Evolutionary conservation across 2,113 vertebrate species (phyloP).

Genomic region (Argyrosomus japonicus): DNA sequence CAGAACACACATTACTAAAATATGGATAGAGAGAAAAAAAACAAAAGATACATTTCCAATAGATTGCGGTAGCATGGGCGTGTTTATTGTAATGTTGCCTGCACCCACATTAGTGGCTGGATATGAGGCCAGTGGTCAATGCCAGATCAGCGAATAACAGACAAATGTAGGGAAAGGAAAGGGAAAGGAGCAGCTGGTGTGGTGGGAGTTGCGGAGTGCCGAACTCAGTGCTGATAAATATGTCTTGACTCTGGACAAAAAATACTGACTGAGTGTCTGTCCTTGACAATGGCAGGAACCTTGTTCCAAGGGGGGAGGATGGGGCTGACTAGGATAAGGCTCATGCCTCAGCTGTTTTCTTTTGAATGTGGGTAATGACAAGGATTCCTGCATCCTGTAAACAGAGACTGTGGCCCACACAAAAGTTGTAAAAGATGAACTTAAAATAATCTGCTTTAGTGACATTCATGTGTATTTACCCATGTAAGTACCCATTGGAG

Average conservation of each 20-base stretch:
- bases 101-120: slow-evolving; percentile 28
- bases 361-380: slow-evolving; percentile 61
- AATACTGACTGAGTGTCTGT: slow-evolving; percentile 62
- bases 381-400: slow-evolving; percentile 48
- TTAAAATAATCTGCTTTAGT: slow-evolving; percentile 22
- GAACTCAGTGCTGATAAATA: slow-evolving; percentile 58
- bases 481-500: neutral
- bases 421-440: slow-evolving; percentile 7
- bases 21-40: slow-evolving; percentile 5
- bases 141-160: slow-evolving; percentile 44
- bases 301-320: slow-evolving; percentile 43
- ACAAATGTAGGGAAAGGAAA: slow-evolving; percentile 39
- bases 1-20: slow-evolving; percentile 12
- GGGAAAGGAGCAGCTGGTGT: slow-evolving; percentile 69
- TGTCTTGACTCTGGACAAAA: slow-evolving; percentile 62
- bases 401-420: slow-evolving; percentile 19
- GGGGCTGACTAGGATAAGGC: slow-evolving; percentile 51
- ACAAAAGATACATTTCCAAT: neutral
- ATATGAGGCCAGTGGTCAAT: slow-evolving; percentile 30
- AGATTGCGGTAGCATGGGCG: neutral
- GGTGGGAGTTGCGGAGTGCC: slow-evolving; percentile 63
- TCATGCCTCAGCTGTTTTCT: slow-evolving; percentile 69
- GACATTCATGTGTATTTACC: neutral
- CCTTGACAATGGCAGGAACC: slow-evolving; percentile 72
- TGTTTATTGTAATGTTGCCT: slow-evolving; percentile 17